phyloP scores from a whole-genome alignment of 2,888 invertebrate species.

The Amblyjoppa proteus region DNA sequence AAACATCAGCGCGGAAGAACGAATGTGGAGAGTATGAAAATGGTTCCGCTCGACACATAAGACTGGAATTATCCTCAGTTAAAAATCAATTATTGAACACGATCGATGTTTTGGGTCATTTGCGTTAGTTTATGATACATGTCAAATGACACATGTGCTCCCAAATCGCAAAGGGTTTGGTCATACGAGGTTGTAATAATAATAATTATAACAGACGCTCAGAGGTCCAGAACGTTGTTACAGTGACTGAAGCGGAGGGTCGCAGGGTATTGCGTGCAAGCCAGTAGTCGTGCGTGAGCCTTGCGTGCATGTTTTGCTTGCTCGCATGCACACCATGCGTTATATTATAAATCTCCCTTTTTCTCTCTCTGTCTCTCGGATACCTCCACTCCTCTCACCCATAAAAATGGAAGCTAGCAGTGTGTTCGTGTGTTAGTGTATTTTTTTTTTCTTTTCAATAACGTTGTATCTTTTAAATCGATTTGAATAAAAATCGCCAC shows the following conservation, averaged over 20 bases:
- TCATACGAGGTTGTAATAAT: neutral
- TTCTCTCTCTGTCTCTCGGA: neutral
- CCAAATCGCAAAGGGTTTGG: neutral
- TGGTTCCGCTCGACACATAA: neutral
- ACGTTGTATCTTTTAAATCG: neutral
- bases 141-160: conserved; percentile 4
- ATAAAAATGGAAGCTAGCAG: conserved; percentile 2
- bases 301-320: conserved; percentile 46
- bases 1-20: neutral
- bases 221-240: neutral
- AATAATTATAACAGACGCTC: neutral
- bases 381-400: neutral
- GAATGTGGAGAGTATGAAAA: neutral
- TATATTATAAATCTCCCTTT: conserved; percentile 34
- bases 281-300: conserved; percentile 65
- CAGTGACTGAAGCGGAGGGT: conserved; percentile 39
- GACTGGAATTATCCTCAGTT: conserved; percentile 55
- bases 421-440: neutral
- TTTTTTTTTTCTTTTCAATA: neutral
- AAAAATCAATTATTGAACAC: conserved; percentile 48
- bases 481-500: neutral
- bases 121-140: conserved; percentile 10
- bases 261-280: conserved; percentile 66
- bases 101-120: conserved; percentile 7
- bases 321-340: conserved; percentile 32